Evolutionary conservation across 2,797 vertebrate species (phyloP), one percentile per base, ranked within the genome.

Genomic region (Propithecus perrieri): DNA sequence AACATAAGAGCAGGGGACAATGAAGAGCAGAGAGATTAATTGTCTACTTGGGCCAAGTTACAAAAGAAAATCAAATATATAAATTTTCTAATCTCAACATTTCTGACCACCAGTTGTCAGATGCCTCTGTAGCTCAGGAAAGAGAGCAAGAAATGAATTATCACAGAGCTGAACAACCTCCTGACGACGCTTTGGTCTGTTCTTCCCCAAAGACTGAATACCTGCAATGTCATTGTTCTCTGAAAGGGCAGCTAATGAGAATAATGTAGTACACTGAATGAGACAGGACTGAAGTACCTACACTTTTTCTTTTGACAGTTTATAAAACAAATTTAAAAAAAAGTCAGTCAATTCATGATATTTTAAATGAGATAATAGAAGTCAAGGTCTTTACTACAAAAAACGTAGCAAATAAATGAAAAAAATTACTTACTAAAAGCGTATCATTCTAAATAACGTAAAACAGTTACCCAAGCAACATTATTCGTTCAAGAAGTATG

Each of bases 321-420:
- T 59, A 46, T 22, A 81, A 38, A 53, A 57, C 20, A 67, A 61
- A 46, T 50, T 50, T 75, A 35, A 30, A 67, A 28, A 71, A 78
- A 24, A 59, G 24, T 18, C 46, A 63, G 61, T 79, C 79, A 43
- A 24, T 15, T 86, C 28, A 63, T 53, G 11, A 83, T 80, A 75
- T 48, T 81, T 67, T 86, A 91, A 86, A 91, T 50, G 81, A 74
- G 61, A 28, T 63, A 55, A 93, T 78, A 85, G 79, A 91, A 93
- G 28, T 78, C 33, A 89, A 95, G 12, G 7, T 33, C 46, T 95
- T 26, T 76, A 26, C 15, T 85, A 61, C 22, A 55, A 71, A 78
- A 78, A 80, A 33, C 11, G 50, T 0, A 85, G 38, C 14, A 84
- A 84, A 85, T 20, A 57, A 46, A 75, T 13, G 28, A 75, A 30